Percentiles rank a stretch among this genome's conserved stretches.
These are phyloP conservation scores for Hydrozoanthus gracilis DNA, from an alignment of 92 coral and sea anemone species.

Conservation along the genomic window DNA sequence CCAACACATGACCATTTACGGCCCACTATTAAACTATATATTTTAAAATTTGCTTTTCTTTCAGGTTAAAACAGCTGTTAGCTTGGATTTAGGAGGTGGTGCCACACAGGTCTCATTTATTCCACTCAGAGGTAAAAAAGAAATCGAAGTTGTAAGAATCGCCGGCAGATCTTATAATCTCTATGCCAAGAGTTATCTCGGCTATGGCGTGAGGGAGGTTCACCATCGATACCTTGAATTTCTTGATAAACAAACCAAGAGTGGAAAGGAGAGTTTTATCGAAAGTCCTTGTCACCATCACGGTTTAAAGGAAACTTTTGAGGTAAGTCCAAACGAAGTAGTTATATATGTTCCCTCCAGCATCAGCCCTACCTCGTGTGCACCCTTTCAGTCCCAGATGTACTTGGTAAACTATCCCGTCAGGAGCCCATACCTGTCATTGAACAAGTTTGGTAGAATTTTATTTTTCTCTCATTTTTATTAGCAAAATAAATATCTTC, in stretches of 20 bases:
- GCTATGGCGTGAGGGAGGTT: conserved; percentile 45
- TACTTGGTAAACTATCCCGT: not conserved
- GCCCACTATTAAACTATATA: too few species aligned
- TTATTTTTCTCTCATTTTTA: too few species aligned
- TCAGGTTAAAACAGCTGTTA: conserved; percentile 21
- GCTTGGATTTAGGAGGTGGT: conserved; percentile 54
- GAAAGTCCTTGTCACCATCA: conserved; percentile 52
- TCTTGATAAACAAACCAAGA: not conserved
- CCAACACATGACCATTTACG: too few species aligned
- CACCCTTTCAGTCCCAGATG: not conserved
- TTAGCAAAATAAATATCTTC: too few species aligned
- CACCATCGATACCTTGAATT: not conserved
- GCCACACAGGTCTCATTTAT: conserved; percentile 43
- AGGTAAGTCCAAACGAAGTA: too few species aligned
- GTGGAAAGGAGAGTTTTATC: not conserved
- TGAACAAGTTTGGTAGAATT: too few species aligned
- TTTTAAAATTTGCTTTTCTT: not conserved
- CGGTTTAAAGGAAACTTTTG: conserved; percentile 1
- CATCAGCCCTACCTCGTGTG: too few species aligned
- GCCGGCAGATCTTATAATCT: conserved; percentile 15
- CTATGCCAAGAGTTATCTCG: conserved; percentile 48
- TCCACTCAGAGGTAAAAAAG: not conserved
- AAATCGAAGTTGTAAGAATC: not conserved
- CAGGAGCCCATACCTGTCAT: too few species aligned
- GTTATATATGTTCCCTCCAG: too few species aligned